These are phyloP conservation scores for Cathartes aura DNA, from an alignment of 2,113 vertebrate genomes.

Conservation along the genomic window DNA sequence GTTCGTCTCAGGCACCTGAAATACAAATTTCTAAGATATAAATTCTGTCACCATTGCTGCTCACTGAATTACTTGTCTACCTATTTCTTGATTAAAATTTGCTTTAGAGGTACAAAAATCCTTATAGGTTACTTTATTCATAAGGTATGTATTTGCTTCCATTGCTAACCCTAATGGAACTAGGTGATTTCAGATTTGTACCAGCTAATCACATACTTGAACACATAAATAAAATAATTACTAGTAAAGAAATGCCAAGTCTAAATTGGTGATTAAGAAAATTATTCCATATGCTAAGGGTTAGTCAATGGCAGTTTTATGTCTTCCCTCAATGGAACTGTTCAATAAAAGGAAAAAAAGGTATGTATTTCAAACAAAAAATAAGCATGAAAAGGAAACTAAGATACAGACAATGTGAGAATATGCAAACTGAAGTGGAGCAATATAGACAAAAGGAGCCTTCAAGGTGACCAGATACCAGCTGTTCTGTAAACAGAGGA, in stretches of 20 bases:
- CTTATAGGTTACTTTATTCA: not conserved
- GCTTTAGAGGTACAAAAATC: not conserved
- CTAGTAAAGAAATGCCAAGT: not conserved
- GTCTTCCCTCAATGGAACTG: not conserved
- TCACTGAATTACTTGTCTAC: not conserved
- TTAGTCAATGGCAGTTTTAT: not conserved
- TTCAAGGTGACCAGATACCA: not conserved
- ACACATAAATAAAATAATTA: not conserved
- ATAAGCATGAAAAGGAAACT: not conserved
- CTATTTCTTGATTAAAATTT: not conserved
- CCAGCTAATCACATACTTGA: not conserved
- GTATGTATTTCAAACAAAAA: not conserved
- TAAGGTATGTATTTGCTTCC: not conserved
- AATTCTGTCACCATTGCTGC: not conserved
- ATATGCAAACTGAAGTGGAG: not conserved
- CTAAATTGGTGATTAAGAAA: not conserved
- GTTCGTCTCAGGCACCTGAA: not conserved
- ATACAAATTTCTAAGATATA: not conserved
- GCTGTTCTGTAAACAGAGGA: not conserved
- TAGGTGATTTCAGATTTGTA: not conserved
- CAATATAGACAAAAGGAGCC: not conserved
- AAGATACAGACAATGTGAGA: not conserved
- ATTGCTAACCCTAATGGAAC: not conserved
- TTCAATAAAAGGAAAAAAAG: not conserved
- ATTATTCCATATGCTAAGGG: not conserved